Base-by-base conservation (phyloP, 2,888 invertebrate species). In the Lamproptera curius region DNA sequence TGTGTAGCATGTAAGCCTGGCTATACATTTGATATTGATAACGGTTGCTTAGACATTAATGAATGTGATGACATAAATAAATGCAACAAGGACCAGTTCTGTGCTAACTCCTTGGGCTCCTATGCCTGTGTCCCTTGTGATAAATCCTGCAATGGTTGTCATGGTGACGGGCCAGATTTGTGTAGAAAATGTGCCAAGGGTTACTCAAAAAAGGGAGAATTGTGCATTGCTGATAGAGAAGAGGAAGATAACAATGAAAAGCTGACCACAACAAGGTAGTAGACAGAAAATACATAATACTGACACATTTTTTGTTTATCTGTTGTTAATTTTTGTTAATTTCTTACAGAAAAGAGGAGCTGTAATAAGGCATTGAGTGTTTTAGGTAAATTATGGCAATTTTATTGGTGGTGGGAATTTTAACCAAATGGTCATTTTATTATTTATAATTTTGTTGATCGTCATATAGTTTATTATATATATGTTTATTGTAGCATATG, bases 121-220 rank as follows among this genome's bases (percentile, higher is more conserved):
- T 95, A 90, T 66, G 80, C 89, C 8, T 97, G 97, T 76, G 77
- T 93, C 63, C 91, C 89, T 42, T 98, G 98, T 81, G 96, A 97
- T 76, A 91, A 89, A 62, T 91, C 97, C 0, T 98, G 97, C 70
- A 80, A 90, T 38, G 93, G 93, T 0, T 98, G 98, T 70, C 90
- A 91, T 43, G 96, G 96, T 0, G 96, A 96, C 75, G 97, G 97
- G 0, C 95, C 97, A 0, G 97, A 97, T 73, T 94, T 95, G 92
- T 98, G 98, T 76, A 86, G 89, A 20, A 88, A 91, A 65, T 98
- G 98, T 88, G 93, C 94, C 0, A 81, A 89, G 11, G 95, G 93
- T 4, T 96, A 90, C 72, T 85, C 89, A 8, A 87, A 92, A 53
- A 90, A 92, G 55, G 93, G 94, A 50, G 93, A 93, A 53, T 89